These are phyloP conservation scores for Toxotes lorentzi DNA, from an alignment of 2,797 vertebrate species.

Conservation along the genomic window DNA sequence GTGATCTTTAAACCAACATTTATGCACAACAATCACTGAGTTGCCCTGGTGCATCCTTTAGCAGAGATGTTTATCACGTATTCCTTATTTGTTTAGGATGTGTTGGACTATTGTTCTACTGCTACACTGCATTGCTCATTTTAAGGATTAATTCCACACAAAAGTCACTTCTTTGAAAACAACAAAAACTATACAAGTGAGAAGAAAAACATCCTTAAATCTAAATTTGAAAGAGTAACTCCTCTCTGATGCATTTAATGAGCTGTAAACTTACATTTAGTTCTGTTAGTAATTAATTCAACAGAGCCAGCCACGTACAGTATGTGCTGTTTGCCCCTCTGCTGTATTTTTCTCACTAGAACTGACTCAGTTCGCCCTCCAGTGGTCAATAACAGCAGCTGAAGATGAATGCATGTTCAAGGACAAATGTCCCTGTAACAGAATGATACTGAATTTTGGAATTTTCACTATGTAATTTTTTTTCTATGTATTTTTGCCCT, in stretches of 20 bases:
- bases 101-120: background rate
- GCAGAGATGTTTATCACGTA: background rate
- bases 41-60: background rate
- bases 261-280: background rate
- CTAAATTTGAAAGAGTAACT: background rate
- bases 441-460: background rate
- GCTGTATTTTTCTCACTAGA: slow-evolving; percentile 8
- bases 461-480: background rate
- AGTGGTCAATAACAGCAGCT: slow-evolving; percentile 48
- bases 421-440: background rate
- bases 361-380: slow-evolving; percentile 61
- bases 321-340: background rate
- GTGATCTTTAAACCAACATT: slow-evolving; percentile 8
- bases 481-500: background rate
- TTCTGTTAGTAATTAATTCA: background rate
- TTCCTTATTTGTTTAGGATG: background rate
- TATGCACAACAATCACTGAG: background rate
- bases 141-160: background rate
- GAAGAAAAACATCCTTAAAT: background rate
- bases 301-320: background rate
- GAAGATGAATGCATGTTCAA: slow-evolving; percentile 16
- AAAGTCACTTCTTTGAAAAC: background rate
- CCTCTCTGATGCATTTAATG: background rate
- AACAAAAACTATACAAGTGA: background rate
- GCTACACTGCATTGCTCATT: slow-evolving; percentile 1